Conservation (phyloP, 2,888 invertebrate genomes). For the Emesis castigata region DNA sequence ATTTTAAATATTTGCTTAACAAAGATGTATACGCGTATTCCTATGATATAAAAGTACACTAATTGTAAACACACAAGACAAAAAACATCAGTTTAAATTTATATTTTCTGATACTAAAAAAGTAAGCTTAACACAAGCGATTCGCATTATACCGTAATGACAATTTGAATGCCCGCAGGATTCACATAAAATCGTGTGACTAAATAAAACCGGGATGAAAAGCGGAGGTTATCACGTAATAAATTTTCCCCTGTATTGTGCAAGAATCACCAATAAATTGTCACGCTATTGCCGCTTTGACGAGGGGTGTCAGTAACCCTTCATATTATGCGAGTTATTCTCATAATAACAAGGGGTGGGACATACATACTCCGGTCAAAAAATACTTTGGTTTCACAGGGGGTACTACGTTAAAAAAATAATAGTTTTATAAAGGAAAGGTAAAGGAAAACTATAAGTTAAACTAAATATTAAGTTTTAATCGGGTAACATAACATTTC, state of each 20-base stretch:
- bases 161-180: conserved; percentile 66
- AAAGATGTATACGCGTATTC: too few species aligned
- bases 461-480: too few species aligned
- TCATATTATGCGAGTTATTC: conserved; percentile 55
- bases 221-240: conserved; percentile 83
- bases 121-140: conserved; percentile 9
- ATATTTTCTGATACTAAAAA: conserved; percentile 5
- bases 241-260: conserved; percentile 82
- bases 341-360: conserved; percentile 27
- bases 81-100: background rate
- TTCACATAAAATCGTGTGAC: conserved; percentile 74
- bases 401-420: background rate
- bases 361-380: background rate
- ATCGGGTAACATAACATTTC: too few species aligned
- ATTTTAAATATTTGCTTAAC: too few species aligned
- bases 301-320: conserved; percentile 67
- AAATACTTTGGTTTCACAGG: background rate
- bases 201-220: conserved; percentile 76
- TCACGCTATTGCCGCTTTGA: conserved; percentile 74
- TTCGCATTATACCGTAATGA: conserved; percentile 42
- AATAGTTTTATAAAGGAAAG: too few species aligned
- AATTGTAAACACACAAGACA: background rate
- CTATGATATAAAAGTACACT: too few species aligned
- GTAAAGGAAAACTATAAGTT: too few species aligned
- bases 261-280: conserved; percentile 85